Evolutionary conservation across 2,888 invertebrate species (phyloP).

Genomic region (Chrysina gloriosa): DNA sequence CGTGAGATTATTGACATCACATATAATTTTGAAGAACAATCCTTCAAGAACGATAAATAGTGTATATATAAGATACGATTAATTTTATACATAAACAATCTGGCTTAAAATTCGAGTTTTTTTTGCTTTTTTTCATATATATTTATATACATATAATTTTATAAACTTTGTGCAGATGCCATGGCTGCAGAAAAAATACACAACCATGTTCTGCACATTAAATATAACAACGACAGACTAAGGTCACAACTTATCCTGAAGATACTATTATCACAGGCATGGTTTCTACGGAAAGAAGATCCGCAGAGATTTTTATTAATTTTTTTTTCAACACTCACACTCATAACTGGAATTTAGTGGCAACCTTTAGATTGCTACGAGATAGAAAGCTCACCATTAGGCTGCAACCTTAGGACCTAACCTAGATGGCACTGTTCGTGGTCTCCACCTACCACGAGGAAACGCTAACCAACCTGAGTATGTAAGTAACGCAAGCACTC

Average conservation of each 20-base stretch:
- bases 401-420: conserved; percentile 62
- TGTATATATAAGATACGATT: conserved; percentile 61
- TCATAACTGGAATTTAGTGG: conserved; percentile 56
- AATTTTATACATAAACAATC: conserved; percentile 65
- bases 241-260: conserved; percentile 78
- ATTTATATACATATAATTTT: conserved; percentile 66
- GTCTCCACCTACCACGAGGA: conserved; percentile 54
- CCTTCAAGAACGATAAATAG: conserved; percentile 54
- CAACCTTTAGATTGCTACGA: conserved; percentile 53
- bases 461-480: conserved; percentile 64
- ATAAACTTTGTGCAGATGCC: conserved; percentile 61
- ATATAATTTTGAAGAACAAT: conserved; percentile 64
- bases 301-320: conserved; percentile 44
- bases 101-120: conserved; percentile 63
- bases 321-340: conserved; percentile 48
- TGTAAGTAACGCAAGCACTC: conserved; percentile 51
- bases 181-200: conserved; percentile 50
- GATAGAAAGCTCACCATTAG: conserved; percentile 57
- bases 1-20: conserved; percentile 66
- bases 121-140: conserved; percentile 57
- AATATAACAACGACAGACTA: conserved; percentile 70
- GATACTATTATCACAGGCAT: conserved; percentile 79
- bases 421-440: conserved; percentile 62
- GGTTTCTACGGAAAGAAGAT: conserved; percentile 57
- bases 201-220: conserved; percentile 58